Evolutionary conservation across 1,140 invertebrate genomes (phyloP).

Genomic region (Leptinotarsa lineolata): DNA sequence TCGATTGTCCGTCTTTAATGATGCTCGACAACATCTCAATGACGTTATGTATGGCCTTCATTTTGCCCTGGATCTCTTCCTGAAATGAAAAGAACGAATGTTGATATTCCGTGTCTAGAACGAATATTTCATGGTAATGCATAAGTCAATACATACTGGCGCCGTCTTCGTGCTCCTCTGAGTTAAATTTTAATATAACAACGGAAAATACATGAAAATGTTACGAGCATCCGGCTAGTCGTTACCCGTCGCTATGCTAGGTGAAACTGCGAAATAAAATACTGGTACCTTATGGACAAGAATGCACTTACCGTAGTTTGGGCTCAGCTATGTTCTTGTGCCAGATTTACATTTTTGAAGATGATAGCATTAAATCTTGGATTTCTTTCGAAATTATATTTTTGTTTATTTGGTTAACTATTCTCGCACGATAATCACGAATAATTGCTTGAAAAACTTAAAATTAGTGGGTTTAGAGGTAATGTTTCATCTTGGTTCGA

Average conservation of each 20-base stretch:
- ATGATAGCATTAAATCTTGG: too few relatives aligned
- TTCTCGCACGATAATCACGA: too few relatives aligned
- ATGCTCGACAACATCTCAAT: slow-evolving; percentile 82
- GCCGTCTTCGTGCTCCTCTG: slow-evolving; percentile 30
- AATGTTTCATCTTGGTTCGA: too few relatives aligned
- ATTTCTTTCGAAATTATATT: too few relatives aligned
- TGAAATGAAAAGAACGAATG: slow-evolving; percentile 53
- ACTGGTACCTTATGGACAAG: slow-evolving; percentile 36
- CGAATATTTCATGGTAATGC: background rate
- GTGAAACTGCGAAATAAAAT: slow-evolving; percentile 45
- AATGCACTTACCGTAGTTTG: slow-evolving; percentile 9
- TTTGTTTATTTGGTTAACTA: too few relatives aligned
- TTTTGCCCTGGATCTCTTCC: slow-evolving; percentile 81
- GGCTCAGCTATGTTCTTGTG: background rate
- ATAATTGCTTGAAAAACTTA: too few relatives aligned
- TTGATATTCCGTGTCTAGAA: slow-evolving; percentile 34
- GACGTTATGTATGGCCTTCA: slow-evolving; percentile 81
- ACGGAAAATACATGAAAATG: slow-evolving; percentile 21
- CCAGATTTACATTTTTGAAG: background rate
- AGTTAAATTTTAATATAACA: slow-evolving; percentile 25
- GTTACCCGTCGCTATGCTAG: slow-evolving; percentile 21
- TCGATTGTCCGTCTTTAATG: slow-evolving; percentile 62
- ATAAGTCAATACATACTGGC: slow-evolving; percentile 29
- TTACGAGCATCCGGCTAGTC: slow-evolving; percentile 5
- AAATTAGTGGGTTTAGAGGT: too few relatives aligned